Base-by-base conservation (phyloP, 2,888 invertebrate genomes). In the Miltochrista miniata region DNA sequence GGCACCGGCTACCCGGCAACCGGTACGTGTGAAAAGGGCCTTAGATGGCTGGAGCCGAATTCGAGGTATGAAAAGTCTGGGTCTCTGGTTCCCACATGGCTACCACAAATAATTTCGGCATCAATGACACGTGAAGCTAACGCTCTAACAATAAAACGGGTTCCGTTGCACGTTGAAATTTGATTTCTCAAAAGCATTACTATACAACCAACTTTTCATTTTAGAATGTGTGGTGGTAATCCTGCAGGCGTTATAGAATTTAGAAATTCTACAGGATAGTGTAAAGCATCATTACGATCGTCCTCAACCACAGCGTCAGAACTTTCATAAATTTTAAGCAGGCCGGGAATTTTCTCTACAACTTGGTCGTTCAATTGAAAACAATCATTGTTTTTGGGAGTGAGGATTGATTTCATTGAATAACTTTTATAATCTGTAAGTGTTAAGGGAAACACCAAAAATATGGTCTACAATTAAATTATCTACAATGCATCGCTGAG, bases 11-110 rank as follows among this genome's bases (percentile, higher is more conserved):
- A n/a, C n/a, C n/a, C n/a, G n/a, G n/a, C n/a, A n/a, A n/a, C n/a
- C n/a, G n/a, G n/a, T n/a, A n/a, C n/a, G n/a, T n/a, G n/a, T n/a
- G n/a, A n/a, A n/a, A n/a, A n/a, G n/a, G n/a, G n/a, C n/a, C n/a
- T n/a, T n/a, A n/a, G n/a, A n/a, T 52, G 58, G 57, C 54, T 58
- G 56, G 42, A 61, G 54, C 33, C 51, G 51, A 56, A 56, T 55
- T 55, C 55, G 47, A 48, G 56, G 56, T 51, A 60, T 50, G 33
- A 54, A 54, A 56, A 56, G n/a, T n/a, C n/a, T n/a, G n/a, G n/a
- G n/a, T n/a, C 53, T 53, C 51, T 51, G 45, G 52, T 46, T 53
- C 51, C 54, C 49, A 49, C 50, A 38, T 38, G 18, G 15, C 38
- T 38, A 58, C 56, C 51, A 54, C 35, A n/a, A 18, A 18, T 35